Evolutionary conservation across 2,113 vertebrate species (phyloP).

Genomic region (Indicator indicator): DNA sequence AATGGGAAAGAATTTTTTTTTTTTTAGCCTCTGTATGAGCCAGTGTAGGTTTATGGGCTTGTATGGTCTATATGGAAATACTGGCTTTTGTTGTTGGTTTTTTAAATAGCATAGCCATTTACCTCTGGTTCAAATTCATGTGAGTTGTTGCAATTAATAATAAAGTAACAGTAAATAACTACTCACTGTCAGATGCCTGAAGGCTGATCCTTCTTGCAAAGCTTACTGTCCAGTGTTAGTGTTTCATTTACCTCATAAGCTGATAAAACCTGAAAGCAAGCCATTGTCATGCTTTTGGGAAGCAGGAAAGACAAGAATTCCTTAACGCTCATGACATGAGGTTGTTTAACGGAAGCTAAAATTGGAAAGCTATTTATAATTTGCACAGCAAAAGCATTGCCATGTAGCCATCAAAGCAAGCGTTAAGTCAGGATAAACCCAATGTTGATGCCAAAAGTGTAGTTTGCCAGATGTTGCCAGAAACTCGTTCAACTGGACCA

Average conservation of each 20-base stretch:
- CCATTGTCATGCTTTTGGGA: neutral
- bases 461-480: no score
- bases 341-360: neutral
- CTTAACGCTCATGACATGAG: neutral
- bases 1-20: neutral
- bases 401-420: neutral
- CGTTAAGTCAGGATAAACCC: neutral
- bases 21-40: neutral
- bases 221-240: neutral
- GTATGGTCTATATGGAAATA: neutral
- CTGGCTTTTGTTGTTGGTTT: neutral
- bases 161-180: neutral
- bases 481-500: neutral
- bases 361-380: neutral
- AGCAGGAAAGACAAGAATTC: constrained; percentile 11
- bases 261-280: constrained; percentile 3
- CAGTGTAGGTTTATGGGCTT: neutral
- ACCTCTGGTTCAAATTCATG: neutral
- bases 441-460: neutral
- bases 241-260: neutral
- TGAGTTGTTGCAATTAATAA: neutral
- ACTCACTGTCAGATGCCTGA: neutral
- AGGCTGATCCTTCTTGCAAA: neutral
- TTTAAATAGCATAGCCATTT: neutral
- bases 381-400: neutral